Conservation (phyloP, 2,888 invertebrate genomes). For the Chrysotoxum bicinctum region DNA sequence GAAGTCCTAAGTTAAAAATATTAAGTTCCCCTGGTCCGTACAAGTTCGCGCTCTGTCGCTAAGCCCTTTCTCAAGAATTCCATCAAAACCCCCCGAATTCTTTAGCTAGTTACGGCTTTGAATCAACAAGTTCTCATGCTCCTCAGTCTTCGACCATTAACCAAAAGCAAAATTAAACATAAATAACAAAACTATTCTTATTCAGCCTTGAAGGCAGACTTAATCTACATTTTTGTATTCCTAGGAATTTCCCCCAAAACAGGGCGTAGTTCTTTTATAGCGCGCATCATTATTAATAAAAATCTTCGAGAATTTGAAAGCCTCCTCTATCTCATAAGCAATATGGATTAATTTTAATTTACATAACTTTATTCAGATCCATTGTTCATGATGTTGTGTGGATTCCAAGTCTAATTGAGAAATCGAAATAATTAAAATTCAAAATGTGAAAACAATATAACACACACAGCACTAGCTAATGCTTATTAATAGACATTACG, state of each 20-base stretch:
- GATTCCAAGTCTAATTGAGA: slow-evolving; percentile 62
- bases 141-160: no score
- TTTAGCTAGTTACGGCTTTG: no score
- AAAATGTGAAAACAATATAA: slow-evolving; percentile 67
- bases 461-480: slow-evolving; percentile 49
- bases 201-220: slow-evolving; percentile 4
- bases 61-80: no score
- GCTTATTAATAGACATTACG: slow-evolving; percentile 70
- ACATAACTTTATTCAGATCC: slow-evolving; percentile 56
- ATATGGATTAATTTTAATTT: slow-evolving; percentile 62
- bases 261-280: slow-evolving; percentile 23
- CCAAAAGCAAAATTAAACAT: no score
- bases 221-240: neutral
- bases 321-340: slow-evolving; percentile 31
- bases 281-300: slow-evolving; percentile 29
- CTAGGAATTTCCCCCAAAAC: slow-evolving; percentile 7
- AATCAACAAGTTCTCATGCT: no score
- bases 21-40: no score
- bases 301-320: slow-evolving; percentile 12
- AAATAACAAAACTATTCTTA: neutral
- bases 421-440: slow-evolving; percentile 69
- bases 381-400: slow-evolving; percentile 32
- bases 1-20: no score
- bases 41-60: no score
- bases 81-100: no score